A percentile compares a stretch with the other conserved stretches of the same genome.
Conservation (phyloP, 2,888 invertebrate species). For the Camptogramma bilineatum region DNA sequence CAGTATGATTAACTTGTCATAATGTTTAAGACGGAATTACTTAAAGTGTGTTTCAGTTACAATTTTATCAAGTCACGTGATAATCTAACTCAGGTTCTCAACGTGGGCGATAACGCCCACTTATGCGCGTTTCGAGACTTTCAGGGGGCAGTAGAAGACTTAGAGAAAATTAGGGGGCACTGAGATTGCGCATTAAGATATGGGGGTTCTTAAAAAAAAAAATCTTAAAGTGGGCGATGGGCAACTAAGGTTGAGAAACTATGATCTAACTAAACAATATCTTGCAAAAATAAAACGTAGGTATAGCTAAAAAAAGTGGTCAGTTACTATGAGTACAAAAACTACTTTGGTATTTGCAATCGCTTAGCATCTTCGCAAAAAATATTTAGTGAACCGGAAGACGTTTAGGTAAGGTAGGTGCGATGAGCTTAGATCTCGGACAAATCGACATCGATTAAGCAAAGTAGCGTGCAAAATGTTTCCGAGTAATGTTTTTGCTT, state of each 20-base stretch:
- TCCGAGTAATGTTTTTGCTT: not conserved
- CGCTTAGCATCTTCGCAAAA: not conserved
- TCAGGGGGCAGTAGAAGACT: too few species aligned
- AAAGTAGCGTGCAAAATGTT: not conserved
- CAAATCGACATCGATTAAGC: not conserved
- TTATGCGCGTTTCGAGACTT: too few species aligned
- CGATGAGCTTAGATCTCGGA: not conserved
- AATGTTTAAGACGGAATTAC: too few species aligned
- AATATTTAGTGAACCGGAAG: constrained; percentile 6
- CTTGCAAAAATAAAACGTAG: not conserved
- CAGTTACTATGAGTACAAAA: constrained; percentile 5
- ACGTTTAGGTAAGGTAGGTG: not conserved
- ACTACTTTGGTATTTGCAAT: not conserved
- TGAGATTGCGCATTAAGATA: too few species aligned
- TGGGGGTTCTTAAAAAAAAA: too few species aligned
- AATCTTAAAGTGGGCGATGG: too few species aligned
- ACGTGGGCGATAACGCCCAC: too few species aligned
- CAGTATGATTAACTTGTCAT: not conserved
- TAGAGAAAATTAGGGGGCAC: too few species aligned
- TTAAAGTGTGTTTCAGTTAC: too few species aligned
- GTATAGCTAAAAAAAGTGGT: not conserved
- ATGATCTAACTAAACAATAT: not conserved
- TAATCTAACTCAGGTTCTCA: too few species aligned
- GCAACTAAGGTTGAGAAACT: too few species aligned
- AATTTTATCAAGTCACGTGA: not conserved